Evolutionary conservation across 2,888 invertebrate species (phyloP).

Genomic region (Timandra comae): DNA sequence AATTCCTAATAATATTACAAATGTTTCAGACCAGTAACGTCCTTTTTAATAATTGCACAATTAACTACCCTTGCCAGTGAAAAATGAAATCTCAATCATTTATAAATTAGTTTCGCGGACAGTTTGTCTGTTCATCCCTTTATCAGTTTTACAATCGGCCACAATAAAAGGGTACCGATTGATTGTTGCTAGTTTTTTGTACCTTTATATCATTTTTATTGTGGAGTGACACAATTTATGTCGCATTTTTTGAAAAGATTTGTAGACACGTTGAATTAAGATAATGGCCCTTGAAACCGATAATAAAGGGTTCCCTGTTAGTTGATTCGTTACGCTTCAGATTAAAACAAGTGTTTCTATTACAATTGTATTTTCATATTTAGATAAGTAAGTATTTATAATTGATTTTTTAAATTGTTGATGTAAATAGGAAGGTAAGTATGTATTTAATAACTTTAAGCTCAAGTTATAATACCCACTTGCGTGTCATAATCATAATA

Average conservation of each 20-base stretch:
- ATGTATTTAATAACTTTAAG: no score
- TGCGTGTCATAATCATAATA: no score
- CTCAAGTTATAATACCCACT: no score
- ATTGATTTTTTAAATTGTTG: no score
- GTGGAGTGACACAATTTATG: slow-evolving; percentile 58
- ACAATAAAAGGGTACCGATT: slow-evolving; percentile 68
- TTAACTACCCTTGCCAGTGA: slow-evolving; percentile 38
- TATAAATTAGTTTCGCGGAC: slow-evolving; percentile 75
- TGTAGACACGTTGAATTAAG: slow-evolving; percentile 38
- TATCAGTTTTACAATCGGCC: slow-evolving; percentile 68
- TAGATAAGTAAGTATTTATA: no score
- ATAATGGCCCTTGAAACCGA: slow-evolving; percentile 50
- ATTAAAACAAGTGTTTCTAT: slow-evolving; percentile 14
- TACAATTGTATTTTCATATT: no score
- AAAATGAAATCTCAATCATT: slow-evolving; percentile 74
- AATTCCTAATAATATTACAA: no score
- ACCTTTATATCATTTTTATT: slow-evolving; percentile 41
- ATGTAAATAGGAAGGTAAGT: no score
- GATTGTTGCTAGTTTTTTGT: slow-evolving; percentile 53
- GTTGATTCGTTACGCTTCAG: slow-evolving; percentile 10
- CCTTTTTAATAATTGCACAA: no score
- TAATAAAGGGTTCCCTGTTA: slow-evolving; percentile 26
- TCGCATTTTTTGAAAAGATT: slow-evolving; percentile 34
- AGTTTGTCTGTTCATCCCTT: slow-evolving; percentile 69
- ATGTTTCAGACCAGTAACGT: no score